These are phyloP conservation scores for Lingula anatina DNA, from an alignment of 2,888 invertebrate genomes.

Conservation along the genomic window DNA sequence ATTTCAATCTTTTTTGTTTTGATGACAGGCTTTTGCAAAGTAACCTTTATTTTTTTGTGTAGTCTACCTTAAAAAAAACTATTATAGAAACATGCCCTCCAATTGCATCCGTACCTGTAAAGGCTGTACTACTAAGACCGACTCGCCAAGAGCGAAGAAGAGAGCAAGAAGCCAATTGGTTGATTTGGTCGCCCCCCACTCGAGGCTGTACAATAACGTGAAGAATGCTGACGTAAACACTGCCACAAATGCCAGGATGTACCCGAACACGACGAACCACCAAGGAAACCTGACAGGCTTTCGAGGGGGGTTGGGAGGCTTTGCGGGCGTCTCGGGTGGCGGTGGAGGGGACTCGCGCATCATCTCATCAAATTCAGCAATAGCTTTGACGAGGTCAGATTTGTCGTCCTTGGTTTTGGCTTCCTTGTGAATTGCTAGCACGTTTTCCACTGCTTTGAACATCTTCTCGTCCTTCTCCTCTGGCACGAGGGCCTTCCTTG, in stretches of 20 bases:
- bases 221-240: slow-evolving; percentile 20
- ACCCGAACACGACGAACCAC: slow-evolving; percentile 26
- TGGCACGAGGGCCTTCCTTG: slow-evolving; percentile 1
- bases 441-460: slow-evolving; percentile 2
- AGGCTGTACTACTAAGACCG: slow-evolving; percentile 33
- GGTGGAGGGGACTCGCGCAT: background rate
- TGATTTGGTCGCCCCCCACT: slow-evolving; percentile 32
- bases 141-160: slow-evolving; percentile 29
- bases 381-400: too few species aligned
- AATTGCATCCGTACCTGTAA: slow-evolving; percentile 27
- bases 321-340: background rate
- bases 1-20: too few species aligned
- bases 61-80: too few species aligned
- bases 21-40: too few species aligned
- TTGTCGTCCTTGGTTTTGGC: background rate
- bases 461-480: slow-evolving; percentile 1
- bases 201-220: slow-evolving; percentile 31
- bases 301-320: background rate
- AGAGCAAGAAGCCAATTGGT: slow-evolving; percentile 28
- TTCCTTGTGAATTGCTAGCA: background rate
- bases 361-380: too few species aligned
- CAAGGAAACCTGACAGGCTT: slow-evolving; percentile 15
- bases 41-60: too few species aligned
- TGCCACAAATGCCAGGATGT: slow-evolving; percentile 20
- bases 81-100: too few species aligned